Conservation (phyloP, 2,888 invertebrate species). For the Pyralis farinalis region DNA sequence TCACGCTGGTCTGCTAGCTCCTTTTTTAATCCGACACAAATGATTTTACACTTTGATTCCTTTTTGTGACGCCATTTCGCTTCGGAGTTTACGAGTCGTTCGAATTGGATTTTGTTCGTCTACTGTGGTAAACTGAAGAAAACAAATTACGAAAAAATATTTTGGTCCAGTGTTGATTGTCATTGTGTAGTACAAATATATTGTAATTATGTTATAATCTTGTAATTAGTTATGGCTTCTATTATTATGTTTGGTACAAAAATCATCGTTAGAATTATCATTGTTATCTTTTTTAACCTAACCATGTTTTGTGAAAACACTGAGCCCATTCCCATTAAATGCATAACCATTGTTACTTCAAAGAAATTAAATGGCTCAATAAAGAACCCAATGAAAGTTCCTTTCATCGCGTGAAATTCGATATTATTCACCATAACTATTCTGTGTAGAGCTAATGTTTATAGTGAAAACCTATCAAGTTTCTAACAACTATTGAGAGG, state of each 20-base stretch:
- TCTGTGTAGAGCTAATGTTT: conserved; percentile 57
- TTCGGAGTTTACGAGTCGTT: conserved; percentile 50
- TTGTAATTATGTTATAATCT: no score
- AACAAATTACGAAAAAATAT: background rate
- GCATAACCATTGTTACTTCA: conserved; percentile 1
- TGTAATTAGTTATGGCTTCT: no score
- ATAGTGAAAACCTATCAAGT: conserved; percentile 69
- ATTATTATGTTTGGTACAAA: no score
- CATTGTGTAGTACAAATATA: no score
- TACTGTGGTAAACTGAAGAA: conserved; percentile 2
- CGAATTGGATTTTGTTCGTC: conserved; percentile 26
- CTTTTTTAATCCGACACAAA: conserved; percentile 78
- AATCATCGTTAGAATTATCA: no score
- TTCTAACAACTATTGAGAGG: conserved; percentile 56
- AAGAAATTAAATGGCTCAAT: conserved; percentile 17
- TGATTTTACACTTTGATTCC: conserved; percentile 75
- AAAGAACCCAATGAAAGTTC: conserved; percentile 41
- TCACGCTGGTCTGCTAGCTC: conserved; percentile 72
- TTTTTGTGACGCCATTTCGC: conserved; percentile 67
- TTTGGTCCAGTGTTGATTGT: no score
- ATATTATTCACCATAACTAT: conserved; percentile 43
- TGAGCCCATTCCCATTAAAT: no score
- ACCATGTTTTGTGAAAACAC: no score
- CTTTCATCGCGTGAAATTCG: conserved; percentile 53
- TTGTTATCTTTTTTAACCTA: no score